These are phyloP conservation scores for Cyanocitta stelleri DNA, from an alignment of 2,113 vertebrate genomes.

Conservation along the genomic window DNA sequence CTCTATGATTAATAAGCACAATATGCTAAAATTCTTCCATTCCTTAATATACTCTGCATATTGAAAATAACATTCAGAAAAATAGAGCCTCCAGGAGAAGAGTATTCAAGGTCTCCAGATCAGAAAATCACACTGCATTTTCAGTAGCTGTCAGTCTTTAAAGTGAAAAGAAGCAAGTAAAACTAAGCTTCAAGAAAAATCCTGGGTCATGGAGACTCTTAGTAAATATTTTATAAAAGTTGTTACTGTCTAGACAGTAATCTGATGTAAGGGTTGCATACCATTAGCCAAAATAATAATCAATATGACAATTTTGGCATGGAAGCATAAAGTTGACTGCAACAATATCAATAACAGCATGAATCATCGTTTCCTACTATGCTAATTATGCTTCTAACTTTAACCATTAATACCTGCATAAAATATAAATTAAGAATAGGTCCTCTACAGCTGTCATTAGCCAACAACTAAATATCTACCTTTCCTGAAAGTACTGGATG, in stretches of 20 bases:
- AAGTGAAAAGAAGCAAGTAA: not conserved
- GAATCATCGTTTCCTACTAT: constrained; percentile 19
- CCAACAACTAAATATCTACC: not conserved
- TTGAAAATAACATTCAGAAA: not conserved
- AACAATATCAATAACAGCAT: constrained; percentile 38
- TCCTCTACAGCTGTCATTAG: not conserved
- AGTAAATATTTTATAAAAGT: constrained; percentile 37
- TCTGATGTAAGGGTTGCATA: not conserved
- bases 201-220: not conserved
- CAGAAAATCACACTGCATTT: not conserved
- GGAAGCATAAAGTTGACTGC: not conserved
- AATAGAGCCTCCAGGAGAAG: not conserved
- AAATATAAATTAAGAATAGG: constrained; percentile 31
- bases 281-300: constrained; percentile 20
- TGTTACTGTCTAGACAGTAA: constrained; percentile 38
- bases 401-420: constrained; percentile 29
- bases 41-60: not conserved
- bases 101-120: not conserved
- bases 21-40: not conserved
- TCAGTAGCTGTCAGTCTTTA: not conserved
- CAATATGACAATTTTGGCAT: constrained; percentile 7
- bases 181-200: not conserved
- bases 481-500: constrained; percentile 6
- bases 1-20: not conserved
- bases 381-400: constrained; percentile 30